Conservation (phyloP, 2,888 invertebrate species). For the Habrosyne pyritoides region DNA sequence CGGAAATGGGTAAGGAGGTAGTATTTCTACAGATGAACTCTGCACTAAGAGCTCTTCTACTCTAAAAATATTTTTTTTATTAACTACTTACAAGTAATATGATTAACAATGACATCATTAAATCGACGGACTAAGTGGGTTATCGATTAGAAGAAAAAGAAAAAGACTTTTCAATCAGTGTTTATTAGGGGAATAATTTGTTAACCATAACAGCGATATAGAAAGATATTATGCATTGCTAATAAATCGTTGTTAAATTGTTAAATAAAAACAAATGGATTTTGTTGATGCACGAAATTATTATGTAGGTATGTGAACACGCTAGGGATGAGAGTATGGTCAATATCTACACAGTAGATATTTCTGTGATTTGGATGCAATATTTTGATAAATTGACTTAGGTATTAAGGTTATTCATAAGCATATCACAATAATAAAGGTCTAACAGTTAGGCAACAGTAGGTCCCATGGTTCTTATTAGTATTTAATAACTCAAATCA, state of each 20-base stretch:
- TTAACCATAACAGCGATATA: not conserved
- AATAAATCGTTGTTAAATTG: not conserved
- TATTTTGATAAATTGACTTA: slow-evolving; percentile 43
- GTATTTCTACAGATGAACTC: too few species aligned
- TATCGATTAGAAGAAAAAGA: not conserved
- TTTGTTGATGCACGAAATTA: not conserved
- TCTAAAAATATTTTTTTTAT: too few species aligned
- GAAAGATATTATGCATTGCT: not conserved
- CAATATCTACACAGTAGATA: slow-evolving; percentile 4
- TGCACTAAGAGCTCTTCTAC: too few species aligned
- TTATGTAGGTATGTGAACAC: not conserved
- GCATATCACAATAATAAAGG: slow-evolving; percentile 56
- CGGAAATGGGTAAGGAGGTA: too few species aligned
- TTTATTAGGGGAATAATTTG: slow-evolving; percentile 6
- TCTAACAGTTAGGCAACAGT: slow-evolving; percentile 67
- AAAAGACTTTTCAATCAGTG: slow-evolving; percentile 2
- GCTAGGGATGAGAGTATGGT: not conserved
- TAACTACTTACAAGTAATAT: too few species aligned
- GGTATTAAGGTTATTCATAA: slow-evolving; percentile 40
- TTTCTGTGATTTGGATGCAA: not conserved
- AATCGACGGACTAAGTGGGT: too few species aligned
- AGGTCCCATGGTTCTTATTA: slow-evolving; percentile 65
- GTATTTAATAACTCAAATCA: slow-evolving; percentile 39
- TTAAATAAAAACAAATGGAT: not conserved
- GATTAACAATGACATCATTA: too few species aligned